A percentile compares a stretch with the other conserved stretches of the same genome.
These are phyloP conservation scores for Sitophilus oryzae DNA, from an alignment of 1,140 invertebrate species.

Conservation along the genomic window DNA sequence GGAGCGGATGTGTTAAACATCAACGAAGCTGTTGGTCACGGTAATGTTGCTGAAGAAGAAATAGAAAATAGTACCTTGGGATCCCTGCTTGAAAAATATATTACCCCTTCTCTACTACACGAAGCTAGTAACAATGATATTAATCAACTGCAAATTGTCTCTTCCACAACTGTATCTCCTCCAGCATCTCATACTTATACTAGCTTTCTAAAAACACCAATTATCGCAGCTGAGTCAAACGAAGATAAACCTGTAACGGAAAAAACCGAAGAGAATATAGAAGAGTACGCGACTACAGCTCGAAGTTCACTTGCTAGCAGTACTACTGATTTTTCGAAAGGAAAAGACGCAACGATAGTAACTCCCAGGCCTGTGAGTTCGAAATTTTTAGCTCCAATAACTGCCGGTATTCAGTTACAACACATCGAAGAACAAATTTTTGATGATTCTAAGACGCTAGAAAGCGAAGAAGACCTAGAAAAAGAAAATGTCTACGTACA, in stretches of 20 bases:
- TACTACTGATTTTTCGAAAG: neutral
- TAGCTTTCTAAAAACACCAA: conserved; percentile 32
- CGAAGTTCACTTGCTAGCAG: conserved; percentile 8
- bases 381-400: conserved; percentile 51
- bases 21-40: conserved; percentile 45
- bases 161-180: conserved; percentile 2
- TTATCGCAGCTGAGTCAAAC: conserved; percentile 42
- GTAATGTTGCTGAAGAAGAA: conserved; percentile 1
- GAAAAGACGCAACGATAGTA: conserved; percentile 39
- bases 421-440: conserved; percentile 38
- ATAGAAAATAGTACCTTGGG: conserved; percentile 17
- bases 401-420: conserved; percentile 48
- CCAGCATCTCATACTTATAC: neutral
- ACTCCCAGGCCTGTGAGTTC: conserved; percentile 47
- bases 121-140: neutral
- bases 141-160: neutral
- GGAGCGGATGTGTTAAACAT: conserved; percentile 53
- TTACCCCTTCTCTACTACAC: conserved; percentile 11
- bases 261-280: conserved; percentile 20
- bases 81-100: conserved; percentile 10
- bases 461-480: conserved; percentile 12
- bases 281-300: conserved; percentile 2
- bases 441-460: conserved; percentile 5
- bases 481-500: conserved; percentile 50
- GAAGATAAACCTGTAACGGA: conserved; percentile 17